Conservation (phyloP, 1,140 invertebrate genomes). For the Plutomurus gul region DNA sequence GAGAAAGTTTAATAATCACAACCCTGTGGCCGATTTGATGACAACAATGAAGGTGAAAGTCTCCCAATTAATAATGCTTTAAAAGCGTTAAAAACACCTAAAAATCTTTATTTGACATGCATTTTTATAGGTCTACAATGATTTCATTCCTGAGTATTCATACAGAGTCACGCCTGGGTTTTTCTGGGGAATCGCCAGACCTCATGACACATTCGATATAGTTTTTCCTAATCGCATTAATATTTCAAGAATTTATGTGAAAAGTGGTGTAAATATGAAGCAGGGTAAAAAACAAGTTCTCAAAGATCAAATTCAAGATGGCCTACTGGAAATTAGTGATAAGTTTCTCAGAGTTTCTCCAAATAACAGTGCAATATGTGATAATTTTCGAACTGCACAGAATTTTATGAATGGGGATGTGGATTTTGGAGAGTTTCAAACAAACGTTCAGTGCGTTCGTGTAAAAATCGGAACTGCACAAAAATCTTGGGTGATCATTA, state of each 20-base stretch:
- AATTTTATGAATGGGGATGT: background rate
- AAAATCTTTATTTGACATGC: background rate
- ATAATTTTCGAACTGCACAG: slow-evolving; percentile 36
- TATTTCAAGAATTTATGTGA: slow-evolving; percentile 22
- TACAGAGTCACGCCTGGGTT: slow-evolving; percentile 46
- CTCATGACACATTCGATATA: slow-evolving; percentile 44
- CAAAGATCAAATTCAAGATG: slow-evolving; percentile 46
- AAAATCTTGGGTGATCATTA: slow-evolving; percentile 47
- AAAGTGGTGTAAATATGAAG: slow-evolving; percentile 14
- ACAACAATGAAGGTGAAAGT: slow-evolving; percentile 48
- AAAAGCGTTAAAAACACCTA: background rate
- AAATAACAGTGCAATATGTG: slow-evolving; percentile 47
- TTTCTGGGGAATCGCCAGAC: slow-evolving; percentile 49
- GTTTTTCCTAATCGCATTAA: slow-evolving; percentile 25
- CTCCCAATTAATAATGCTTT: background rate
- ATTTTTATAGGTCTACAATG: slow-evolving; percentile 43
- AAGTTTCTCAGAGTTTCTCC: slow-evolving; percentile 27
- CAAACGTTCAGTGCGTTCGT: slow-evolving; percentile 38
- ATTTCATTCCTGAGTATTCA: slow-evolving; percentile 47
- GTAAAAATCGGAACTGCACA: slow-evolving; percentile 45
- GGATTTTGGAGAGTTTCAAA: background rate
- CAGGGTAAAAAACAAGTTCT: background rate
- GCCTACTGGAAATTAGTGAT: slow-evolving; percentile 31
- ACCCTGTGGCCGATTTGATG: slow-evolving; percentile 36
- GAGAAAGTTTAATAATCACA: slow-evolving; percentile 46